Conservation (phyloP, 1,140 invertebrate genomes). For the Pristionchus pacificus region DNA sequence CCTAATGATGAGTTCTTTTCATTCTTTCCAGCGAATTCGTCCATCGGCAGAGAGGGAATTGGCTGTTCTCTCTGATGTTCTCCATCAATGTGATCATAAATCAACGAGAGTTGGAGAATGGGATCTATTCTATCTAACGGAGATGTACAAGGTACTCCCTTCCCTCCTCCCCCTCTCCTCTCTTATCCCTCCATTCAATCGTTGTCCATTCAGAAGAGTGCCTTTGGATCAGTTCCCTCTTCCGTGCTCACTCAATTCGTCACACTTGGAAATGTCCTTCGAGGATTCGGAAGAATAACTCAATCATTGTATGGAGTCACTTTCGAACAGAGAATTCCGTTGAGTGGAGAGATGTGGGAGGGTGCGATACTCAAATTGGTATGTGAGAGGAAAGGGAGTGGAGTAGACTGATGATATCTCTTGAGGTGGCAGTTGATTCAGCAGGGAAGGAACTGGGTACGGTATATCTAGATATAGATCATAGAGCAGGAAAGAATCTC, state of each 20-base stretch:
- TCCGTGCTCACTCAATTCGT: slow-evolving; percentile 15
- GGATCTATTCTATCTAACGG: slow-evolving; percentile 28
- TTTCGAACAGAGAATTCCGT: slow-evolving; percentile 35
- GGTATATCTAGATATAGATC: slow-evolving; percentile 96
- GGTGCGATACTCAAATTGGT: slow-evolving; percentile 51
- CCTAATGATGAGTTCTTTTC: no score
- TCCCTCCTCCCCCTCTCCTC: no score
- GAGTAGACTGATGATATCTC: neutral
- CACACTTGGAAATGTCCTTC: slow-evolving; percentile 23
- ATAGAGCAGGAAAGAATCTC: slow-evolving; percentile 79
- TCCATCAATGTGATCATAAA: slow-evolving; percentile 23
- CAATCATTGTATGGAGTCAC: slow-evolving; percentile 38
- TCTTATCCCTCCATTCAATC: no score
- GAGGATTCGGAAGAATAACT: slow-evolving; percentile 27
- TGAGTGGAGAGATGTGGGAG: slow-evolving; percentile 45
- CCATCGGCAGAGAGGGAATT: slow-evolving; percentile 18
- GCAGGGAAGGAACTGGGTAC: slow-evolving; percentile 68
- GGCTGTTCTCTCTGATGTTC: slow-evolving; percentile 27
- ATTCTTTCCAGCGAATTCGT: slow-evolving; percentile 18
- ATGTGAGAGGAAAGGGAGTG: neutral
- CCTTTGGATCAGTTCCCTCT: slow-evolving; percentile 12
- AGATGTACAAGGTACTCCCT: slow-evolving; percentile 19
- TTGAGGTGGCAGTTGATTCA: slow-evolving; percentile 43
- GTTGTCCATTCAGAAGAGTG: slow-evolving; percentile 12
- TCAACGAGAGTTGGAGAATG: slow-evolving; percentile 36